Percentiles rank a stretch among this genome's conserved stretches.
Evolutionary conservation across 1,140 invertebrate species (phyloP).

Genomic region (Drosophila miranda): DNA sequence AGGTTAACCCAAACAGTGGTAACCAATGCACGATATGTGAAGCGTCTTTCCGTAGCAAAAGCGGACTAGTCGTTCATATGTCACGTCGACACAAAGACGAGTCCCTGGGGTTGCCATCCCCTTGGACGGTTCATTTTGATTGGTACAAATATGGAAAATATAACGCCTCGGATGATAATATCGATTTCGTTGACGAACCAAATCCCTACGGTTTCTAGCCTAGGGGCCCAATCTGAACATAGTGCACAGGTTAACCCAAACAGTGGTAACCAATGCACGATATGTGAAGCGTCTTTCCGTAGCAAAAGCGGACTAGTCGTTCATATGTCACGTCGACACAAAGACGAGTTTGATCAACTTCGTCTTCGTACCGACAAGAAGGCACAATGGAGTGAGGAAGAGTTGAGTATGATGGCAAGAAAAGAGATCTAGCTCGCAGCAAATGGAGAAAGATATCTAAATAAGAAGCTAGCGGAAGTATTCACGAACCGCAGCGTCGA

Average conservation of each 20-base stretch:
- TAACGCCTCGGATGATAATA: no score
- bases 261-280: not conserved
- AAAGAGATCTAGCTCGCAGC: no score
- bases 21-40: not conserved
- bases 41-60: not conserved
- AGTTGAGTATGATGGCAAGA: not conserved
- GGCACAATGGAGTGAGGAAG: conserved; percentile 1
- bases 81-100: no score
- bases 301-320: no score
- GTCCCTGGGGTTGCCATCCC: no score
- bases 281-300: not conserved
- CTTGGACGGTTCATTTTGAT: no score
- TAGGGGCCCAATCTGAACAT: not conserved
- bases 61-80: not conserved
- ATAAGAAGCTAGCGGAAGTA: no score
- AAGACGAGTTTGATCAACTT: not conserved
- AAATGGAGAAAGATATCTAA: no score
- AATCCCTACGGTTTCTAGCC: not conserved
- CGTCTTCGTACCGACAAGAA: not conserved
- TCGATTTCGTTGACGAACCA: no score
- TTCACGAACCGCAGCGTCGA: no score
- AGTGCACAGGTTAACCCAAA: not conserved
- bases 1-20: not conserved
- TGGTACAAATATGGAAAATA: no score
- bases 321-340: not conserved